Evolutionary conservation across 2,888 invertebrate species (phyloP).

Genomic region (Drosophila paracracens): DNA sequence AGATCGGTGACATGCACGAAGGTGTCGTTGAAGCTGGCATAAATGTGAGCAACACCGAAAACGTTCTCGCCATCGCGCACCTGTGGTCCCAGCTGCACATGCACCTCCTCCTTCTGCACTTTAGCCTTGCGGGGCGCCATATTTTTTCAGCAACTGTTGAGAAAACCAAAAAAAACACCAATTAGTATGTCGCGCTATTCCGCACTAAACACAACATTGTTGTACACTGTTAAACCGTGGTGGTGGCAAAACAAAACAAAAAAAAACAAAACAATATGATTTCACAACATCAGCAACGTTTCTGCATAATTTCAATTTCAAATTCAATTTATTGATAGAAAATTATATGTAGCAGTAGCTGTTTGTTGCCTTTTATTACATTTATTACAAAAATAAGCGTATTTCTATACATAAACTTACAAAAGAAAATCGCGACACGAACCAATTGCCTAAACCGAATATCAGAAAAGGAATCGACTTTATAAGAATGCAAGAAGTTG

Average conservation of each 20-base stretch:
- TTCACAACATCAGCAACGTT: slow-evolving; percentile 54
- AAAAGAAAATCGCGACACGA: slow-evolving; percentile 71
- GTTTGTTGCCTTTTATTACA: slow-evolving; percentile 52
- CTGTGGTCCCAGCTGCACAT: slow-evolving; percentile 97
- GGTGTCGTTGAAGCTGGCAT: slow-evolving; percentile 99
- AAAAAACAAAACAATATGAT: slow-evolving; percentile 47
- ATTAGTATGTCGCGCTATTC: slow-evolving; percentile 16
- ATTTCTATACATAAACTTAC: slow-evolving; percentile 53
- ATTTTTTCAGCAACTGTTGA: slow-evolving; percentile 64
- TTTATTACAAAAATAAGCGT: slow-evolving; percentile 45
- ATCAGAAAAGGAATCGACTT: slow-evolving; percentile 78
- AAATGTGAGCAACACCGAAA: slow-evolving; percentile 99
- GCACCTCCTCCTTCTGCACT: slow-evolving; percentile 98
- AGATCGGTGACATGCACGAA: slow-evolving; percentile 99
- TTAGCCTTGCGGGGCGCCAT: slow-evolving; percentile 99
- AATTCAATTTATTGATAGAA: not conserved
- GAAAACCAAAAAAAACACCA: slow-evolving; percentile 6
- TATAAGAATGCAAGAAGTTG: slow-evolving; percentile 21
- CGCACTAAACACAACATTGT: not conserved
- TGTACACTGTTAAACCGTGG: slow-evolving; percentile 4
- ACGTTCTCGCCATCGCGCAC: slow-evolving; percentile 98
- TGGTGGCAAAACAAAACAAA: slow-evolving; percentile 34
- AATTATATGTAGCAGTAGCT: slow-evolving; percentile 27
- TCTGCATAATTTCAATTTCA: slow-evolving; percentile 11
- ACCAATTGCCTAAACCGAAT: slow-evolving; percentile 83